Percentiles rank a stretch among this genome's conserved stretches.
Evolutionary conservation across 53 echinoderm and acorn worm species (phyloP).

Genomic region (Patiria pectinifera): DNA sequence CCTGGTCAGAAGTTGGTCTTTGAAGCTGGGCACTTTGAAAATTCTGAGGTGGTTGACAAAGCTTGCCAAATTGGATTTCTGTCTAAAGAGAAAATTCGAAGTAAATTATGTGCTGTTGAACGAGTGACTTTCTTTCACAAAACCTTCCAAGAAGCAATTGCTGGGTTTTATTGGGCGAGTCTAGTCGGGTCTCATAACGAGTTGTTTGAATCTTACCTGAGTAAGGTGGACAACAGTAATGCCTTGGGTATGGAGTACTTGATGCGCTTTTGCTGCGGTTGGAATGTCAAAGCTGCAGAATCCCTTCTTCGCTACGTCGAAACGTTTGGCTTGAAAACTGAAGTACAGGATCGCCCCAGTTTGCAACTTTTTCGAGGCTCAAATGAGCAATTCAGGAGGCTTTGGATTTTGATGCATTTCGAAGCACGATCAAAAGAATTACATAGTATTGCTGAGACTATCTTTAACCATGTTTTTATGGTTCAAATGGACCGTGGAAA

Average conservation of each 20-base stretch:
- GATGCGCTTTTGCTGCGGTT: slow-evolving; percentile 23
- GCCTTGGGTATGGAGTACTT: not conserved
- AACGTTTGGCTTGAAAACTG: not conserved
- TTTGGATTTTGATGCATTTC: slow-evolving; percentile 2
- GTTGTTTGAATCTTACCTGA: not conserved
- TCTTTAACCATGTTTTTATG: not conserved
- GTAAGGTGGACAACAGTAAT: not conserved
- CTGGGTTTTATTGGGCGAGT: too few species aligned
- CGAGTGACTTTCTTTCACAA: slow-evolving; percentile 34
- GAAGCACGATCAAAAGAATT: not conserved
- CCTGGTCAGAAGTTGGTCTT: slow-evolving; percentile 3
- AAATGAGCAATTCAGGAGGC: not conserved
- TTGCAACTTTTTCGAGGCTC: too few species aligned
- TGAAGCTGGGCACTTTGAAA: not conserved
- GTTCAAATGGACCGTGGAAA: not conserved
- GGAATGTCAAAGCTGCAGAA: not conserved
- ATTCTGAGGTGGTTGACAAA: not conserved
- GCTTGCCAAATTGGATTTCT: not conserved
- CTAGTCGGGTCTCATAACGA: not conserved
- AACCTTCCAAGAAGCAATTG: too few species aligned
- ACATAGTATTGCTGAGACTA: not conserved
- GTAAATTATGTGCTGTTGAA: not conserved
- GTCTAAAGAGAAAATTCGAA: not conserved
- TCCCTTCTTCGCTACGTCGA: not conserved
- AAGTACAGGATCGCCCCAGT: too few species aligned